Evolutionary conservation across 2,113 vertebrate species (phyloP), one percentile per base, ranked within the genome.

Genomic region (Uria lomvia): DNA sequence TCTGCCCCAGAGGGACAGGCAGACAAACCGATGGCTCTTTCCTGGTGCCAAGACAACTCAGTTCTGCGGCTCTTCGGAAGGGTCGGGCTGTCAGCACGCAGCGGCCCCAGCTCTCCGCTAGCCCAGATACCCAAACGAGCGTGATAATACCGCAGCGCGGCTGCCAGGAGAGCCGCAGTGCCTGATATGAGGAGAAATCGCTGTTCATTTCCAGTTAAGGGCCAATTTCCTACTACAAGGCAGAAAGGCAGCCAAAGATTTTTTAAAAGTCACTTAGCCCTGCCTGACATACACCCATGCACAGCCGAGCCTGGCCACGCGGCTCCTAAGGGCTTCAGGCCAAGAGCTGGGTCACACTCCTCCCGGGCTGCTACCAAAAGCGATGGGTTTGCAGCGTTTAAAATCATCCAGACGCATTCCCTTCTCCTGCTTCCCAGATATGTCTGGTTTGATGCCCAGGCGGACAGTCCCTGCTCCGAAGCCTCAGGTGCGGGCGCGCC

Each of bases 161-260:
- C 81, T 85, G 92, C 81, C 94, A 82, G 74, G 14, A 5, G 45
- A 82, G 75, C 88, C 63, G 4, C 71, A 10, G 75, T 3, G 58
- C 62, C 86, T 63, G 83, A 3, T 21, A 17, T 0, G 8, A 77
- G 84, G n/a, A 92, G 91, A 80, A 91, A 53, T 43, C 5, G 0
- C 71, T 65, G 86, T 22, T 94, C 79, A 82, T 79, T 95, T 97
- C 94, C 94, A 97, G 94, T 96, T 47, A 96, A 89, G 79, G 84
- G 43, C 75, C 60, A 30, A 55, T 79, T 93, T 84, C 81, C 78
- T 68, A 91, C 94, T 70, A 21, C 74, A 59, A 62, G 88, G 62
- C 76, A 92, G 86, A 94, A 92, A 82, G 59, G 87, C 91, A 93
- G 95, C 91, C 95, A 96, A 86, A 77, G 36, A n/a, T 71, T 96